Conservation (phyloP, 1,140 invertebrate species). For the Idris sp. region DNA sequence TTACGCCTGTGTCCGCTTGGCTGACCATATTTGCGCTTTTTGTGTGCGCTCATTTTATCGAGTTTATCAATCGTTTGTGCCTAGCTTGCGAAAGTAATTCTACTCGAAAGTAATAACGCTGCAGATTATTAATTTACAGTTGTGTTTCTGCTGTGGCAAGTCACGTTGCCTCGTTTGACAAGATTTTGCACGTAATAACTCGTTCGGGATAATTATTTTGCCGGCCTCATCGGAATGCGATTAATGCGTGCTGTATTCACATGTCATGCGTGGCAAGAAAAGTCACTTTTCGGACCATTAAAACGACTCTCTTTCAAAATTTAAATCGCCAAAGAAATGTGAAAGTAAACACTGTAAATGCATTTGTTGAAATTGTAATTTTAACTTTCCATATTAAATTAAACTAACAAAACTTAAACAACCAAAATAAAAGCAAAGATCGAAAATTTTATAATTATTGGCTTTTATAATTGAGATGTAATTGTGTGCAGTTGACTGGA, state of each 20-base stretch:
- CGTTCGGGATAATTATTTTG: slow-evolving; percentile 51
- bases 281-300: slow-evolving; percentile 20
- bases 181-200: slow-evolving; percentile 57
- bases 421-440: no score
- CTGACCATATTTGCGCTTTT: slow-evolving; percentile 50
- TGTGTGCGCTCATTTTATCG: slow-evolving; percentile 54
- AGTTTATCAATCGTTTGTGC: slow-evolving; percentile 58
- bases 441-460: no score
- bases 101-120: slow-evolving; percentile 49
- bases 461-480: no score
- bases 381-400: no score
- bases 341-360: slow-evolving; percentile 21
- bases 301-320: slow-evolving; percentile 13
- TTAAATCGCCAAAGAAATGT: slow-evolving; percentile 16
- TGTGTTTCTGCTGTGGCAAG: slow-evolving; percentile 40
- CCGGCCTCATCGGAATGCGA: slow-evolving; percentile 41
- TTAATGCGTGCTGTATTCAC: slow-evolving; percentile 45
- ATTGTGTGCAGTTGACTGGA: no score
- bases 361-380: no score
- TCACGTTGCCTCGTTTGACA: slow-evolving; percentile 55
- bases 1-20: no score
- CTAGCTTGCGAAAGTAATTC: slow-evolving; percentile 49
- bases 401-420: no score
- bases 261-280: slow-evolving; percentile 23
- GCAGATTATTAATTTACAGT: slow-evolving; percentile 54